Conservation (phyloP, 2,113 vertebrate genomes). For the Antidorcas marsupialis region DNA sequence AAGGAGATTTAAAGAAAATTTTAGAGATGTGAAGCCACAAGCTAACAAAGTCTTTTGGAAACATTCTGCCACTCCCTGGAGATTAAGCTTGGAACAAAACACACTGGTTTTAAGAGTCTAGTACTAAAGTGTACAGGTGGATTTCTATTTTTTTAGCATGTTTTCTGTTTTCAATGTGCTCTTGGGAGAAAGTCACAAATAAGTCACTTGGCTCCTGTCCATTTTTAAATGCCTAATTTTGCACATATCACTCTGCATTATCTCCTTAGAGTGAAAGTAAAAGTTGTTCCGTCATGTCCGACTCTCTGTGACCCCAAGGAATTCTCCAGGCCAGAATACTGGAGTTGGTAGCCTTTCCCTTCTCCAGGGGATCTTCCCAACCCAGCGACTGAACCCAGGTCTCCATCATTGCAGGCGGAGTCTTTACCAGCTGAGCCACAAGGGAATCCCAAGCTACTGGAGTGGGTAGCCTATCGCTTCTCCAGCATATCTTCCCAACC, state of each 20-base stretch:
- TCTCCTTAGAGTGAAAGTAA: not conserved
- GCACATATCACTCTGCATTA: not conserved
- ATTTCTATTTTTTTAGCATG: not conserved
- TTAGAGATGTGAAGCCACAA: conserved; percentile 22
- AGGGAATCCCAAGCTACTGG: not conserved
- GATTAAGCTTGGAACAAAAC: not conserved
- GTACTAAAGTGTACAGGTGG: not conserved
- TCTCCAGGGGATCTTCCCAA: not conserved
- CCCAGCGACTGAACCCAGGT: accelerated
- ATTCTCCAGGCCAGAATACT: not conserved
- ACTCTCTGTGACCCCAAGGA: not conserved
- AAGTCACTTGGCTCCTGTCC: not conserved
- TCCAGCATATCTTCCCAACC: not conserved
- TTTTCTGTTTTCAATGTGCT: not conserved
- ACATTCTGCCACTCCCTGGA: not conserved
- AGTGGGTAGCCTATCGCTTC: not conserved
- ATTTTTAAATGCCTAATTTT: not conserved
- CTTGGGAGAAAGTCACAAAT: not conserved
- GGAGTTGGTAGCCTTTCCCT: not conserved
- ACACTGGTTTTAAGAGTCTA: not conserved
- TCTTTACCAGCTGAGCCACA: not conserved
- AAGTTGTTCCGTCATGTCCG: accelerated
- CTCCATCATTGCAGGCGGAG: accelerated
- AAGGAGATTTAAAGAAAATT: not conserved
- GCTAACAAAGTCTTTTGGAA: not conserved